Evolutionary conservation across 2,888 invertebrate genomes (phyloP).

Genomic region (Orthosia incerta): DNA sequence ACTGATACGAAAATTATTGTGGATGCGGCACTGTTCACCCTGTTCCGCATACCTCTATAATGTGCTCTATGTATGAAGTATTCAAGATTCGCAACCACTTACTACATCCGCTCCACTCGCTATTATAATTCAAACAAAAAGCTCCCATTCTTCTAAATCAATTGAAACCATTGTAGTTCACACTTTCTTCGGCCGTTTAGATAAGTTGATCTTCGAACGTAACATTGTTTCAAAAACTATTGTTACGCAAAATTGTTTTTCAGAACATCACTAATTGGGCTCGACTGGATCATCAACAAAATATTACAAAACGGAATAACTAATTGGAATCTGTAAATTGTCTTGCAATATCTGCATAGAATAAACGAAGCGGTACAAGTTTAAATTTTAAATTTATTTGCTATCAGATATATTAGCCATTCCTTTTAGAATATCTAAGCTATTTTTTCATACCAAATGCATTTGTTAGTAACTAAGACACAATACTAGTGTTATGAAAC

Average conservation of each 20-base stretch:
- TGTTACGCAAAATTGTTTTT: constrained; percentile 34
- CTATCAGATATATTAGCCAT: not conserved
- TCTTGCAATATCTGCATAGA: constrained; percentile 23
- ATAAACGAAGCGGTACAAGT: not conserved
- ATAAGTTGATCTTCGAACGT: constrained; percentile 21
- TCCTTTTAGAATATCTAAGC: not conserved
- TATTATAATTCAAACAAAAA: constrained; percentile 20
- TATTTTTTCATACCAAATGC: constrained; percentile 1
- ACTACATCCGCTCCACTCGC: constrained; percentile 26
- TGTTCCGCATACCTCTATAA: too few relatives aligned
- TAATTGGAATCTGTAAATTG: constrained; percentile 33
- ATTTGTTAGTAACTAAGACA: constrained; percentile 10
- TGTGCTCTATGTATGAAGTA: not conserved
- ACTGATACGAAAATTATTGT: too few relatives aligned
- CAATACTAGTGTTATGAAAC: constrained; percentile 30
- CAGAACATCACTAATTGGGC: constrained; percentile 46
- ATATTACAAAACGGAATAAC: constrained; percentile 46
- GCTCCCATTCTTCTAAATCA: constrained; percentile 32
- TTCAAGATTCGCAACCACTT: constrained; percentile 23
- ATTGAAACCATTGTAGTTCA: constrained; percentile 26
- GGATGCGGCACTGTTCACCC: too few relatives aligned
- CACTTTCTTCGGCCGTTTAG: constrained; percentile 31
- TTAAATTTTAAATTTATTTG: not conserved
- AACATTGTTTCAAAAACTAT: constrained; percentile 35
- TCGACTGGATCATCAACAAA: constrained; percentile 37